phyloP scores from a whole-genome alignment of 2,888 invertebrate species.

The Xestoiulus laeticollis region DNA sequence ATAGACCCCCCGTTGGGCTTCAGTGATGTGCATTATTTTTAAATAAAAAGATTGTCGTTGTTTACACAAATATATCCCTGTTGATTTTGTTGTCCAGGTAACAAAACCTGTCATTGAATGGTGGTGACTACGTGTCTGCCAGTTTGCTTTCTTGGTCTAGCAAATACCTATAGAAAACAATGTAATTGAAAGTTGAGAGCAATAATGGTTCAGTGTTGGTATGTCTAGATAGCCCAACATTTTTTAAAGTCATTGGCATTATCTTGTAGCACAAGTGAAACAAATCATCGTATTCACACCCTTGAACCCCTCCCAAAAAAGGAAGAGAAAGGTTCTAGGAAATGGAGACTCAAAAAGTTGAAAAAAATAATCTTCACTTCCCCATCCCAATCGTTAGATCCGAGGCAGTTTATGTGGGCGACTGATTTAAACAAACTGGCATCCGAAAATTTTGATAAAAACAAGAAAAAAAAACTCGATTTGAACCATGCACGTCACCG shows the following conservation, averaged over 20 bases:
- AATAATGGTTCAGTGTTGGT: not conserved
- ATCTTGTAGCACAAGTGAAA: not conserved
- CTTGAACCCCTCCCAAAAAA: slow-evolving; percentile 11
- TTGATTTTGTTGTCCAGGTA: slow-evolving; percentile 4
- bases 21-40: not conserved
- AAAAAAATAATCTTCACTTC: not conserved
- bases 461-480: slow-evolving; percentile 10
- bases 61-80: not conserved
- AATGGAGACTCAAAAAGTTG: not conserved
- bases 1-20: not conserved
- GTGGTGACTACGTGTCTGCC: not conserved
- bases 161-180: not conserved
- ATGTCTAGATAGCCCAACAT: not conserved
- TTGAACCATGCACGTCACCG: not conserved
- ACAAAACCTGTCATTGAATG: slow-evolving; percentile 3
- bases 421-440: not conserved
- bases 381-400: not conserved
- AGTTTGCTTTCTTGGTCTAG: not conserved
- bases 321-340: slow-evolving; percentile 22
- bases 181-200: not conserved
- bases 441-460: not conserved
- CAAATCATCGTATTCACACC: slow-evolving; percentile 28
- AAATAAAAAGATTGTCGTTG: not conserved
- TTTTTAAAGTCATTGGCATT: slow-evolving; percentile 38
- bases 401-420: slow-evolving; percentile 30